Evolutionary conservation across 2,113 vertebrate genomes (phyloP), one percentile per base, ranked within the genome.

Genomic region (Hemiprocne comata): DNA sequence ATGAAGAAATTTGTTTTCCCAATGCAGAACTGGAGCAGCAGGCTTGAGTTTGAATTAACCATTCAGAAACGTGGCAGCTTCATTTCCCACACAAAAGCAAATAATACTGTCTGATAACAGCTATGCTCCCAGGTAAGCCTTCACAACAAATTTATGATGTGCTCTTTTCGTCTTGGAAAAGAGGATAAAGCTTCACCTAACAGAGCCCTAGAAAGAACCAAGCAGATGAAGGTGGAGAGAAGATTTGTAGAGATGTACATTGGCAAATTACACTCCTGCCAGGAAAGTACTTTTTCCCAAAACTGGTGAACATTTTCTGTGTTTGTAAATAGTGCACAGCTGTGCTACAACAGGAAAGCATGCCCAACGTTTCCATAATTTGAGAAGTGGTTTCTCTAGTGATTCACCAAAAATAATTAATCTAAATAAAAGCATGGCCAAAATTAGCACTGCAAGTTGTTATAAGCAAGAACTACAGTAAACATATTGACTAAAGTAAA

Each of bases 371-470:
- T 42, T 94, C 66, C 89, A 73, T n/a, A 94, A 93, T 60, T 88
- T 95, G 95, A 54, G 87, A 94, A 96, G 87, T 81, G 51, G 12
- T 66, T 83, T 94, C 82, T 95, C 72, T 55, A 93, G 53, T 69
- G 91, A 94, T 93, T 78, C 65, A 81, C 72, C 38, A 94, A 82
- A 97, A 96, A 89, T 44, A 85, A 76, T 80, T 62, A 91, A 88
- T 81, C 55, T 90, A 92, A 94, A 96, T 77, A 69, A 93, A 95
- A 96, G 78, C 76, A 78, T 12, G 34, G 65, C 77, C 62, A 89
- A 61, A 88, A 82, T 95, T 85, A 97, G 93, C 74, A 51, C 24
- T 61, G 42, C 62, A 85, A 95, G 85, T 5, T 91, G n/a, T 61
- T 53, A 14, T 24, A 38, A 88, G 70, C 33, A 53, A 78, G 90